Conservation (phyloP, 2,888 invertebrate genomes). For the Homarus gammarus region DNA sequence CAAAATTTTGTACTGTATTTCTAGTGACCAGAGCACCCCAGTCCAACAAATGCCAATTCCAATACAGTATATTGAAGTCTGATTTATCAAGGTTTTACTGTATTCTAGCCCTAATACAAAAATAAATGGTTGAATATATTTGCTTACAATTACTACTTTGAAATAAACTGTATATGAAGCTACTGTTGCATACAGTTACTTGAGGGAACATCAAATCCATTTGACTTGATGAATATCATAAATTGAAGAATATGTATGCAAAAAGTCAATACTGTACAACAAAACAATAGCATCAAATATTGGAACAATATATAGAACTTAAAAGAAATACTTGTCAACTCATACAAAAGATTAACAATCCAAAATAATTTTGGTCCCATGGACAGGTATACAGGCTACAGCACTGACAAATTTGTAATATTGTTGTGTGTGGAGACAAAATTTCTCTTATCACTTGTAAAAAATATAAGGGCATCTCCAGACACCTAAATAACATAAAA, state of each 20-base stretch:
- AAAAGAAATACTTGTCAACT: not conserved
- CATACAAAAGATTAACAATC: not conserved
- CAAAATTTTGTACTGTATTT: too few species aligned
- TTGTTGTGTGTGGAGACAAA: not conserved
- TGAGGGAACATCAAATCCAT: not conserved
- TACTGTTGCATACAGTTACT: conserved; percentile 6
- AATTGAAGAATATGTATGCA: not conserved
- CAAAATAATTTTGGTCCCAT: not conserved
- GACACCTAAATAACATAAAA: not conserved
- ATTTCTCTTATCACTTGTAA: not conserved
- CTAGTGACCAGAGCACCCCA: too few species aligned
- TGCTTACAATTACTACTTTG: not conserved
- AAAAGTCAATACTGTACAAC: not conserved
- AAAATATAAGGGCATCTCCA: not conserved
- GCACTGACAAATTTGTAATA: not conserved
- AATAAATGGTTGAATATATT: conserved; percentile 11
- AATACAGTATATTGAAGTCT: too few species aligned
- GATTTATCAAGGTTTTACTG: too few species aligned
- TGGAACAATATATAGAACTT: conserved; percentile 1
- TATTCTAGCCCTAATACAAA: conserved; percentile 32
- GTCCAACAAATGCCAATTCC: too few species aligned
- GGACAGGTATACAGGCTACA: not conserved
- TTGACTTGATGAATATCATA: not conserved
- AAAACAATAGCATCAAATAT: not conserved
- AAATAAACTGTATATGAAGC: conserved; percentile 17